These are phyloP conservation scores for Drosophila kanapiae DNA, from an alignment of 1,140 invertebrate species.

Conservation along the genomic window DNA sequence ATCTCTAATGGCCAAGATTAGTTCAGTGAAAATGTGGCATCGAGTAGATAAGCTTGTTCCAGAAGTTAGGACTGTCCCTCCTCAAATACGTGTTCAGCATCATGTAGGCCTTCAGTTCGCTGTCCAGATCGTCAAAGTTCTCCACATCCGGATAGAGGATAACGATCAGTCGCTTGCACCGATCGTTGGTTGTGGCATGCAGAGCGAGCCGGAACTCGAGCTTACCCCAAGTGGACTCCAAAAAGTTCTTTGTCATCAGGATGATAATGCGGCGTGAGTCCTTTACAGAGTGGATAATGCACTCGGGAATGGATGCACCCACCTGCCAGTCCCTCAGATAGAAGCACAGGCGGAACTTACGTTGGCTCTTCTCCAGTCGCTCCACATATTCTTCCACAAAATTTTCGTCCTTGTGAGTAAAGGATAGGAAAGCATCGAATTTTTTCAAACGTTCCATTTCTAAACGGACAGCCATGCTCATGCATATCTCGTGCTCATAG, in stretches of 20 bases:
- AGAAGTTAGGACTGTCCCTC: conserved; percentile 22
- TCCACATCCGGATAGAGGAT: conserved; percentile 37
- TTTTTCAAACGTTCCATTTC: conserved; percentile 17
- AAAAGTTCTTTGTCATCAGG: conserved; percentile 32
- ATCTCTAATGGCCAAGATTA: background rate
- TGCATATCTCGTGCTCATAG: too few species aligned
- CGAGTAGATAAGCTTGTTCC: conserved; percentile 36
- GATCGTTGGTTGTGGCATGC: conserved; percentile 23
- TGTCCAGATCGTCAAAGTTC: conserved; percentile 30
- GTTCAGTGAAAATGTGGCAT: conserved; percentile 20
- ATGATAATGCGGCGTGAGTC: conserved; percentile 24
- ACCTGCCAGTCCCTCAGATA: conserved; percentile 16
- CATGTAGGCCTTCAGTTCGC: conserved; percentile 27
- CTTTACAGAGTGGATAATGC: conserved; percentile 19
- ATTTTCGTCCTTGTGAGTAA: conserved; percentile 34
- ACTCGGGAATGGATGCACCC: too few species aligned
- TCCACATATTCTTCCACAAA: conserved; percentile 22
- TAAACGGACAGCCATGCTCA: too few species aligned
- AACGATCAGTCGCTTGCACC: conserved; percentile 30
- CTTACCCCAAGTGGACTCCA: conserved; percentile 30
- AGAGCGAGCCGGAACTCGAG: conserved; percentile 27
- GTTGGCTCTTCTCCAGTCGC: background rate
- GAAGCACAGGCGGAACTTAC: conserved; percentile 15
- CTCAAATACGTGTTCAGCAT: conserved; percentile 31
- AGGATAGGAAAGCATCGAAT: conserved; percentile 19